Evolutionary conservation across 2,888 invertebrate species (phyloP).

Genomic region (Lasioglossum calceatum): DNA sequence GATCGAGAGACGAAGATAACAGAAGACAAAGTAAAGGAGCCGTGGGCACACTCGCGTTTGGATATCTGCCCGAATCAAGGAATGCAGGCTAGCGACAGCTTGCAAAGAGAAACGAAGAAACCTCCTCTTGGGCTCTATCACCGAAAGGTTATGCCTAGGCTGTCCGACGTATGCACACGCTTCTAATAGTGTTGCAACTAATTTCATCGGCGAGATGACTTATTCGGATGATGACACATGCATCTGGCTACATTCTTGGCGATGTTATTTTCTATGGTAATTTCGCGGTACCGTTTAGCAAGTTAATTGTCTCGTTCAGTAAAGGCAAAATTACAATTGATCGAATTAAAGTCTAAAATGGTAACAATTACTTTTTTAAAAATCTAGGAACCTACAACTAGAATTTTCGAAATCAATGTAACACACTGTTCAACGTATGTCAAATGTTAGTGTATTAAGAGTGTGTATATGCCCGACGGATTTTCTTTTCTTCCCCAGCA

Average conservation of each 20-base stretch:
- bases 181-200: neutral
- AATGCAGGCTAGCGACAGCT: constrained; percentile 68
- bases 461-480: neutral
- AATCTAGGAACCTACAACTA: neutral
- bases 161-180: neutral
- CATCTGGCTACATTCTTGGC: neutral
- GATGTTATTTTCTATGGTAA: neutral
- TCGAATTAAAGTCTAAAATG: neutral
- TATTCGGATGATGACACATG: neutral
- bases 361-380: neutral
- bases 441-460: neutral
- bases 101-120: constrained; percentile 36
- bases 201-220: neutral
- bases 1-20: constrained; percentile 56
- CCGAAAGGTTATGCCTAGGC: constrained; percentile 37
- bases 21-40: constrained; percentile 26
- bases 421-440: neutral
- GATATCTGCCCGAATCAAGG: constrained; percentile 70
- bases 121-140: constrained; percentile 42
- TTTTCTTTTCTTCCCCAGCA: neutral
- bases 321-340: no score
- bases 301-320: neutral
- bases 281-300: no score
- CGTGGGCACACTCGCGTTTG: constrained; percentile 31
- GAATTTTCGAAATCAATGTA: neutral